Evolutionary conservation across 1,140 invertebrate genomes (phyloP), one percentile per base, ranked within the genome.

Genomic region (Leptopilina boulardi): DNA sequence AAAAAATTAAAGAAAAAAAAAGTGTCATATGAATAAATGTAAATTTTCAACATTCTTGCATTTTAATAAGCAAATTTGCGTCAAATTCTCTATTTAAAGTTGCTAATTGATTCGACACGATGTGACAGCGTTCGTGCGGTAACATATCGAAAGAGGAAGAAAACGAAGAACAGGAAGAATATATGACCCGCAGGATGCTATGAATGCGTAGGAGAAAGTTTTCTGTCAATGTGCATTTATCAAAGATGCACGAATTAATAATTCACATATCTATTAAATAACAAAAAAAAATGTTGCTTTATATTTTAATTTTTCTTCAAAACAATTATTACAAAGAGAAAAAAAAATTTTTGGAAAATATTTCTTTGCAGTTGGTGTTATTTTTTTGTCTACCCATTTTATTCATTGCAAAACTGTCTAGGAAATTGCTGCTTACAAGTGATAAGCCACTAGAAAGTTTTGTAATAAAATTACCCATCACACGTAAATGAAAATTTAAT

Each of bases 121-220:
- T 15, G 23, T 30, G 47, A 51, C 59, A 66, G 13, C 26, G 59
- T 66, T 13, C 56, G 3, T 13, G 18, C 11, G 18, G 26, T 30
- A 30, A 21, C 13, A 59, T 59, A 66, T 66, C 59, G 26, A 30
- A 66, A 66, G 13, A 66, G 59, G 59, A 66, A 66, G 59, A 66
- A 66, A 30, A 66, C 26, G 13, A 66, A 30, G 11, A n/a, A 66
- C 34, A 66, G 59, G 59, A 66, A 66, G 59, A 66, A n/a, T 26
- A n/a, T n/a, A 66, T 26, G 59, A 66, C 59, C 59, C 59, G 59
- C 59, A 66, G 59, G 59, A 66, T 66, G 11, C 13, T 30, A 30
- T 5, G 3, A 66, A 30, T 66, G 59, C 26, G 59, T 66, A 66
- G 59, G 59, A 30, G 59, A 66, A 66, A 66, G 59, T 66, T 66